Conservation (phyloP, 1,140 invertebrate species). For the Pectinophora gossypiella region DNA sequence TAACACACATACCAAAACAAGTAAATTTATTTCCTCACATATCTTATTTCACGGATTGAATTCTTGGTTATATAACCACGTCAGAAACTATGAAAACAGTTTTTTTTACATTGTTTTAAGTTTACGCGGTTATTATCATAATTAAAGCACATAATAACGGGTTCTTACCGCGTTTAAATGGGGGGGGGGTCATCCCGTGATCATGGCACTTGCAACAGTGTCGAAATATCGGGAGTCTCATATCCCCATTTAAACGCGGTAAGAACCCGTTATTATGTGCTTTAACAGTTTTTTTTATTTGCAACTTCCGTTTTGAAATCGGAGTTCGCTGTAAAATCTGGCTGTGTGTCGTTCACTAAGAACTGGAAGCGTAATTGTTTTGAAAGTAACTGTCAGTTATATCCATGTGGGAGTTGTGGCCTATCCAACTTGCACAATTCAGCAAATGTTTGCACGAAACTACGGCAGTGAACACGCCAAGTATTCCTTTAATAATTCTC, state of each 20-base stretch:
- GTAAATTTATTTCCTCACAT: too few relatives aligned
- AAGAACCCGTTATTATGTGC: not conserved
- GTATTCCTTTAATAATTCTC: constrained; percentile 28
- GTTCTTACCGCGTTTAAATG: too few relatives aligned
- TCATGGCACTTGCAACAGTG: not conserved
- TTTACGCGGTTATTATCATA: too few relatives aligned
- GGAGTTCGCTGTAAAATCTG: too few relatives aligned
- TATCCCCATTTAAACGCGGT: not conserved
- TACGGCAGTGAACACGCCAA: constrained; percentile 23
- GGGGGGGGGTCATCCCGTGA: too few relatives aligned
- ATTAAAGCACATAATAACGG: too few relatives aligned
- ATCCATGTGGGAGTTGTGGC: constrained; percentile 35
- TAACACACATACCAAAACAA: too few relatives aligned
- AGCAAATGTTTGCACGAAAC: constrained; percentile 46
- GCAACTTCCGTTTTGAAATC: too few relatives aligned
- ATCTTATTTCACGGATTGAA: too few relatives aligned
- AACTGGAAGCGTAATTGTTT: constrained; percentile 42
- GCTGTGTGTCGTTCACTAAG: constrained; percentile 1
- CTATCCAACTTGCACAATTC: constrained; percentile 42
- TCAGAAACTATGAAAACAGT: too few relatives aligned
- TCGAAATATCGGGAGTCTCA: not conserved
- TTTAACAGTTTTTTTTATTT: not conserved
- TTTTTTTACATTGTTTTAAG: too few relatives aligned
- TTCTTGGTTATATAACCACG: too few relatives aligned
- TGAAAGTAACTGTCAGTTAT: constrained; percentile 50